These are phyloP conservation scores for Euplagia quadripunctaria DNA, from an alignment of 2,888 invertebrate genomes.

Conservation along the genomic window DNA sequence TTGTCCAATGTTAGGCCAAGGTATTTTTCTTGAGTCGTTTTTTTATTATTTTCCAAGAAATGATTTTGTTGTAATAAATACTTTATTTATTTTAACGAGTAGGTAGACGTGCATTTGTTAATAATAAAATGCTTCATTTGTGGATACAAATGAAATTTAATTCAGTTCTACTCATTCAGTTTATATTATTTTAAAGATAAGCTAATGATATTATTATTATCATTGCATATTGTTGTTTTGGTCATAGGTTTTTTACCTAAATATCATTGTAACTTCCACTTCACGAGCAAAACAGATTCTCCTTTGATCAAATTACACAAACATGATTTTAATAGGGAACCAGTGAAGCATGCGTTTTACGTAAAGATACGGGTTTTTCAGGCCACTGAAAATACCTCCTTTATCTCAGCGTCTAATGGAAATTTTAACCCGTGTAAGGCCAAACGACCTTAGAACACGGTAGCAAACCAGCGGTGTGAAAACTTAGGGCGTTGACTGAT, in stretches of 20 bases:
- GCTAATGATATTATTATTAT: neutral
- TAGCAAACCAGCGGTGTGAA: conserved; percentile 32
- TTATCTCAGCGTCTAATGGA: conserved; percentile 47
- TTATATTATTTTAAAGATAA: no score
- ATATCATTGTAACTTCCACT: neutral
- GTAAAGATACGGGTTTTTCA: conserved; percentile 28
- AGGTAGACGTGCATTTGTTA: no score
- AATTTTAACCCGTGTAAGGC: conserved; percentile 37
- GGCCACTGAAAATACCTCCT: conserved; percentile 42
- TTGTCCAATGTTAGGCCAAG: no score
- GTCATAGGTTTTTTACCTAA: neutral
- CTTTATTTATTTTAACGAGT: no score
- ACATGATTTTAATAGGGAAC: conserved; percentile 20
- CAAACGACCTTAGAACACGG: conserved; percentile 36
- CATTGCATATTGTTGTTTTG: neutral
- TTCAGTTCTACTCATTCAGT: no score
- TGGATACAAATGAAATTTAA: no score
- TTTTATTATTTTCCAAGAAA: no score
- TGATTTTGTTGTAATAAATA: no score
- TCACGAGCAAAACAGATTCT: neutral
- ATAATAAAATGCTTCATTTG: no score
- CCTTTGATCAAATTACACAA: conserved; percentile 8
- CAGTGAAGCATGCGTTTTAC: conserved; percentile 31
- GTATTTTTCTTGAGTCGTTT: no score
- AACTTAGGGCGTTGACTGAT: conserved; percentile 15